Evolutionary conservation across 1,140 invertebrate species (phyloP).

Genomic region (Bombus haemorrhoidalis): DNA sequence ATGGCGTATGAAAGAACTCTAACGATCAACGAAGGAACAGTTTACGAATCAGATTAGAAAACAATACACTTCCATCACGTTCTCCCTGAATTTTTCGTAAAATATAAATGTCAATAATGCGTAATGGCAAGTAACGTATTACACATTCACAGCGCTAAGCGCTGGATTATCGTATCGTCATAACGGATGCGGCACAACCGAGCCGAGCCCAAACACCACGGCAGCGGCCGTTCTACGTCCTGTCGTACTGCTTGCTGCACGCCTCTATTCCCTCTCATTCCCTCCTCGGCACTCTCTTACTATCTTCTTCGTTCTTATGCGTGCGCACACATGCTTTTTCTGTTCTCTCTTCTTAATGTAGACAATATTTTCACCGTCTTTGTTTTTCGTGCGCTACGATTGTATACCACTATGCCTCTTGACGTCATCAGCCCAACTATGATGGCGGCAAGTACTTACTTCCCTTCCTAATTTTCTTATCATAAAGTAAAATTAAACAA

Average conservation of each 20-base stretch:
- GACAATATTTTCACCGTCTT: constrained; percentile 48
- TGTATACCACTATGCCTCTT: constrained; percentile 46
- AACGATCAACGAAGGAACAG: constrained; percentile 23
- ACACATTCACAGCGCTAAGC: constrained; percentile 58
- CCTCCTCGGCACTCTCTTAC: constrained; percentile 29
- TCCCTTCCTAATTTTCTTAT: constrained; percentile 22
- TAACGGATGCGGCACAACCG: constrained; percentile 63
- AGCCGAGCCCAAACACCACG: constrained; percentile 65
- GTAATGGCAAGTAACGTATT: constrained; percentile 41
- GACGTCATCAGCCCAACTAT: constrained; percentile 58
- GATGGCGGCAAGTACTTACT: constrained; percentile 45
- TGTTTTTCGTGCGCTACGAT: constrained; percentile 44
- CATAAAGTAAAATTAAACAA: not conserved
- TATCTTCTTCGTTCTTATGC: constrained; percentile 38
- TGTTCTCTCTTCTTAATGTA: constrained; percentile 31
- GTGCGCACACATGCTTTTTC: constrained; percentile 43
- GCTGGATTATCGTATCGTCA: constrained; percentile 68
- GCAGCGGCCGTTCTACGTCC: constrained; percentile 55
- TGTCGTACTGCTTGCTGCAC: constrained; percentile 49
- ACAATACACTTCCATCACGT: constrained; percentile 57
- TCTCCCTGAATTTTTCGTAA: constrained; percentile 11
- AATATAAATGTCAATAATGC: constrained; percentile 47
- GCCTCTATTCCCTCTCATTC: constrained; percentile 48
- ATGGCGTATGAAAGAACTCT: constrained; percentile 61
- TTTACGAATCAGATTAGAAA: constrained; percentile 53